Evolutionary conservation across 2,797 vertebrate species (phyloP).

Genomic region (Masticophis lateralis): DNA sequence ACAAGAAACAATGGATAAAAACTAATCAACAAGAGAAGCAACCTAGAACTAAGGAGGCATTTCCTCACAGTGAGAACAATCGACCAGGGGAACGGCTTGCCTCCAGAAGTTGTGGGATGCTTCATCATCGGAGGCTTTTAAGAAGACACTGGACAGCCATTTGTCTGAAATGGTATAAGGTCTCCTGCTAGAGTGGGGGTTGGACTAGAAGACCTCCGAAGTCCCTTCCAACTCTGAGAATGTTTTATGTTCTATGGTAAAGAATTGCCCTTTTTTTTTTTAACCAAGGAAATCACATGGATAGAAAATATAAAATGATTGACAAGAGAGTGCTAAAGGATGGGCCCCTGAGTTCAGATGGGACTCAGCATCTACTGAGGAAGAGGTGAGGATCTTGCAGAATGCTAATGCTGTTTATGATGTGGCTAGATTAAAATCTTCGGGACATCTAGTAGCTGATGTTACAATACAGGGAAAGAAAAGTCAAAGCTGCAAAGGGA

Average conservation of each 20-base stretch:
- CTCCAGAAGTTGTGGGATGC: neutral
- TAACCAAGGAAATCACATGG: neutral
- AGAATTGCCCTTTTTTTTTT: neutral
- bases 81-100: neutral
- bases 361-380: neutral
- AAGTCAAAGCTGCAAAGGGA: neutral
- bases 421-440: neutral
- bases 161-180: neutral
- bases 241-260: neutral
- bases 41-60: neutral
- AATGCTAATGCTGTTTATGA: neutral
- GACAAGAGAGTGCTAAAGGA: neutral
- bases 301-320: neutral
- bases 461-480: neutral
- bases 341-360: neutral
- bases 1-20: neutral
- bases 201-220: neutral
- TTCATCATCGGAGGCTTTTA: neutral
- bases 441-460: neutral
- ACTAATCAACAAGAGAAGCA: neutral
- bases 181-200: neutral
- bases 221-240: neutral
- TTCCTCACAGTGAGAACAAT: neutral
- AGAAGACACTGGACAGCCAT: neutral
- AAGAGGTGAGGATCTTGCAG: neutral